A percentile compares a stretch with the other conserved stretches of the same genome.
phyloP scores from a whole-genome alignment of 2,113 vertebrate genomes.

The Lutjanus erythropterus region DNA sequence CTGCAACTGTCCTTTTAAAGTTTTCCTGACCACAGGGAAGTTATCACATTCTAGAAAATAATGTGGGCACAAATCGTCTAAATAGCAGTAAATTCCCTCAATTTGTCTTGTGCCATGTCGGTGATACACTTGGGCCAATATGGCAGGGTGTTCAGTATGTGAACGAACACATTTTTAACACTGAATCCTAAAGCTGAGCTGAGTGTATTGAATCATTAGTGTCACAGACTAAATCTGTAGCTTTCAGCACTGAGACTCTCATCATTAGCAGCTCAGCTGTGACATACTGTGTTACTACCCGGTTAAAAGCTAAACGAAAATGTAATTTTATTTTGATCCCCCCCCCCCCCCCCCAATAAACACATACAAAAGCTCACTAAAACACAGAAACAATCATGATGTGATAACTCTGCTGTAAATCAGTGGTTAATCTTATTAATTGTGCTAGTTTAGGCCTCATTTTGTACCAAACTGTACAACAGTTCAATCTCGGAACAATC shows the following conservation, averaged over 20 bases:
- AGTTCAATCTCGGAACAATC: no score
- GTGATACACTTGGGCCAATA: background rate
- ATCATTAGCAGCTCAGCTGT: background rate
- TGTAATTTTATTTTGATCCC: no score
- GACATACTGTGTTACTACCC: background rate
- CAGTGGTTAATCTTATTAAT: background rate
- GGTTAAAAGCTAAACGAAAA: background rate
- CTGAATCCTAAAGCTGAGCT: background rate
- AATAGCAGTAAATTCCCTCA: background rate
- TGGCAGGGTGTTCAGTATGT: background rate
- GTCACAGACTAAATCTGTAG: background rate
- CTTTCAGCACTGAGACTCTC: background rate
- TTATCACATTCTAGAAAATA: background rate
- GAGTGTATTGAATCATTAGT: background rate
- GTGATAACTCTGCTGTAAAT: background rate
- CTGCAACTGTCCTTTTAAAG: conserved; percentile 18
- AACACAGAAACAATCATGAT: background rate
- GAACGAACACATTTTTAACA: background rate
- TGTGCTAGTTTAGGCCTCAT: background rate
- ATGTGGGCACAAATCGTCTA: background rate
- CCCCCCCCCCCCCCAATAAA: no score
- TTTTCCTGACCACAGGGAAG: conserved; percentile 19
- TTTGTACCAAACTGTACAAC: background rate
- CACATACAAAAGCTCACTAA: conserved; percentile 14
- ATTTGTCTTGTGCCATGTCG: background rate